Evolutionary conservation across 2,888 invertebrate species (phyloP).

Genomic region (Eupithecia pulchellata): DNA sequence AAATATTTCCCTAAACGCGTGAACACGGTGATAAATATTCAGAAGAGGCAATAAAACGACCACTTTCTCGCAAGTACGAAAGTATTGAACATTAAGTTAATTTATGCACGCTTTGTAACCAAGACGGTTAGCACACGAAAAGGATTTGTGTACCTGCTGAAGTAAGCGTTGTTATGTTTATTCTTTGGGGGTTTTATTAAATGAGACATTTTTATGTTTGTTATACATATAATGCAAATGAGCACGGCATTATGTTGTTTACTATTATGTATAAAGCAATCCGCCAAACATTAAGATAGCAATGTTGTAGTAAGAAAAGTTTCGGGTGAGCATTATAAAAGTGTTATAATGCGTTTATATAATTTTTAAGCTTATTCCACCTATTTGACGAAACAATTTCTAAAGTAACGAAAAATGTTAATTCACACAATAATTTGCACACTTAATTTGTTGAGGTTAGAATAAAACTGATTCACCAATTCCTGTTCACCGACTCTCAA

Average conservation of each 20-base stretch:
- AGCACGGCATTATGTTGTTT: background rate
- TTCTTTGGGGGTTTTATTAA: slow-evolving; percentile 23
- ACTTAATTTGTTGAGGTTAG: background rate
- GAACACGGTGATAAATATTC: slow-evolving; percentile 77
- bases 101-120: slow-evolving; percentile 82
- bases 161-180: slow-evolving; percentile 32
- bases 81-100: slow-evolving; percentile 83
- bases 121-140: slow-evolving; percentile 66
- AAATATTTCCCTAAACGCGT: slow-evolving; percentile 65
- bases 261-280: background rate
- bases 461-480: slow-evolving; percentile 1
- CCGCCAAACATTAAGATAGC: background rate
- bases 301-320: background rate
- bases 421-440: background rate
- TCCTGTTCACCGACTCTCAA: slow-evolving; percentile 12
- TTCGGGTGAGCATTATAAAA: background rate
- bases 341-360: background rate
- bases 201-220: slow-evolving; percentile 18
- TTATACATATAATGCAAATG: slow-evolving; percentile 5
- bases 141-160: slow-evolving; percentile 64
- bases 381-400: background rate
- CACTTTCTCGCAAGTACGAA: slow-evolving; percentile 81
- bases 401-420: background rate
- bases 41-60: slow-evolving; percentile 76
- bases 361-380: background rate